Percentiles rank a stretch among this genome's conserved stretches.
These are phyloP conservation scores for Otis tarda DNA, from an alignment of 2,113 vertebrate genomes.

Conservation along the genomic window DNA sequence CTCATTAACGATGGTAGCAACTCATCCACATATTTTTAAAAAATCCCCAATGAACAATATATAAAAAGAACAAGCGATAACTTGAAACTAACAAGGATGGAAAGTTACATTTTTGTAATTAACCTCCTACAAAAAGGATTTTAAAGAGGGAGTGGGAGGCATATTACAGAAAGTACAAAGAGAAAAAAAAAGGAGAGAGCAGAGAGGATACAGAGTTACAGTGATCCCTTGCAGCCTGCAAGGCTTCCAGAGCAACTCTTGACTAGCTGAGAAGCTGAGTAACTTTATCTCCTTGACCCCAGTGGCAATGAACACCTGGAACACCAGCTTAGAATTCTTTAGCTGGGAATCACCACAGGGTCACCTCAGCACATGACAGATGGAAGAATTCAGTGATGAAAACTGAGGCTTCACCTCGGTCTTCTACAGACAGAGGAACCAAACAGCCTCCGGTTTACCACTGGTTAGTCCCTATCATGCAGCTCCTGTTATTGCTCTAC, in stretches of 20 bases:
- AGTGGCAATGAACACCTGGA: background rate
- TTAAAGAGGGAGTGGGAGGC: slow-evolving; percentile 57
- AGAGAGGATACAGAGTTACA: background rate
- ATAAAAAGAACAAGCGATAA: background rate
- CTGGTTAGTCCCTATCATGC: too few relatives aligned
- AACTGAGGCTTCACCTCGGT: background rate
- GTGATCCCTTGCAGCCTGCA: background rate
- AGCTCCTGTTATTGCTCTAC: background rate
- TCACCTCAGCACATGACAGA: background rate
- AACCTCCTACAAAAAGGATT: slow-evolving; percentile 59
- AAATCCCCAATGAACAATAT: background rate
- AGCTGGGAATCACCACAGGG: background rate
- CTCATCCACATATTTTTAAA: background rate
- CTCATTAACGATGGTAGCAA: background rate
- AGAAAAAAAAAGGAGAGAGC: background rate
- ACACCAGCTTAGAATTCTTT: background rate
- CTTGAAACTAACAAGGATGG: background rate
- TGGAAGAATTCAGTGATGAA: background rate
- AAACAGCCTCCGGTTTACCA: background rate
- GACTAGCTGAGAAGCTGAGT: background rate
- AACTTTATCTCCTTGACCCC: background rate
- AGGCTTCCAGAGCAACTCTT: background rate
- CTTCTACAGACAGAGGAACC: background rate
- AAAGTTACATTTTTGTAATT: slow-evolving; percentile 53
- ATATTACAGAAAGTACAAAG: slow-evolving; percentile 11